Evolutionary conservation across 2,888 invertebrate species (phyloP), one percentile per base, ranked within the genome.

Genomic region (Chrysina gloriosa): DNA sequence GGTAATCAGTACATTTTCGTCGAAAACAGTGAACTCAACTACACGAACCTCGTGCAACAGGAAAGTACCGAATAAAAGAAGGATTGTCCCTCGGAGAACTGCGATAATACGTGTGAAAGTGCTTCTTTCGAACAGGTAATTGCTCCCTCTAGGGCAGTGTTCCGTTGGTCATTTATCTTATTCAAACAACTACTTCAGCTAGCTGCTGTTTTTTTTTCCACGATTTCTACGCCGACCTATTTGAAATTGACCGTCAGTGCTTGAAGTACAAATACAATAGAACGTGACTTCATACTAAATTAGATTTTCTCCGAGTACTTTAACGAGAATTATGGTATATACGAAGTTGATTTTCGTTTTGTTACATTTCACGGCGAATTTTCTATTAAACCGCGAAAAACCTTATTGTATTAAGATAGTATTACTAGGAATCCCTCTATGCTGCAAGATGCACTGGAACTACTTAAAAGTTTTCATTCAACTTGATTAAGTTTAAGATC

Each of bases 401-500:
- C 11, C 14, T 11, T n/a, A n/a, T 9, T 36, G 11, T 4, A 11
- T 25, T 48, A 48, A 11, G 2, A 23, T 48, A 11, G 14, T 1
- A 48, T 48, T n/a, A 47, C 6, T 6, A 11, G 4, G 47, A 9
- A 47, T 23, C n/a, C 11, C 11, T 7, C 9, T 23, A 25, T 11
- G 21, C 48, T 5, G 19, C 31, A 29, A 31, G 9, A 7, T 5
- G 9, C 29, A 52, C 29, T 52, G 9, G 9, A 52, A 52, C 29
- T 52, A 19, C 52, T 52, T 52, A 31, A 31, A 52, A 52, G 31
- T 52, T 52, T 52, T 31, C 31, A 52, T 21, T 52, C 31, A 31
- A 16, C 52, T 31, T 52, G 52, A 52, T 52, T 52, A 52, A 52
- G 19, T 52, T 31, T 31, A 14, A 31, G 52, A 52, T 31, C 52